Evolutionary conservation across 2,113 vertebrate genomes (phyloP).

Genomic region (Phaethornis superciliosus): DNA sequence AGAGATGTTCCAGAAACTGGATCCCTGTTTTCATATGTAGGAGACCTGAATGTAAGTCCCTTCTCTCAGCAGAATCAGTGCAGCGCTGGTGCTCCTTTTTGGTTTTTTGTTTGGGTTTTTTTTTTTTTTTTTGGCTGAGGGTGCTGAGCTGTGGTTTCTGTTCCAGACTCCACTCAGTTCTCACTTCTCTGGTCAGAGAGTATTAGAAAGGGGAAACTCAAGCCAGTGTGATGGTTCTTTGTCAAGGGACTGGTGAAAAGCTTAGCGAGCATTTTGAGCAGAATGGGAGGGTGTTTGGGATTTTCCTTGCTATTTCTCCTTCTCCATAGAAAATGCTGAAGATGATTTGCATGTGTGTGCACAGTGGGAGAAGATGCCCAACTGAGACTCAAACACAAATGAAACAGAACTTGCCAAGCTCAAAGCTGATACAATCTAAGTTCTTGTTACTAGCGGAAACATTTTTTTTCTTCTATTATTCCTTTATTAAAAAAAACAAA

Average conservation of each 20-base stretch:
- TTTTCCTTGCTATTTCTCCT: not conserved
- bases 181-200: not conserved
- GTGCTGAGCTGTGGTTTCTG: not conserved
- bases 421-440: conserved; percentile 13
- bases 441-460: not conserved
- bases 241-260: not conserved
- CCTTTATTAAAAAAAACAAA: not conserved
- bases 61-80: not conserved
- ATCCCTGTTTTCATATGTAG: not conserved
- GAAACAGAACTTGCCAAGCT: not conserved
- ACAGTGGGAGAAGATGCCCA: conserved; percentile 18
- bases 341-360: conserved; percentile 19
- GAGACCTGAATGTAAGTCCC: not conserved
- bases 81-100: too few species aligned
- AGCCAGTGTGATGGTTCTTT: not conserved
- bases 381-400: conserved; percentile 21
- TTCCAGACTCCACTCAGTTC: not conserved
- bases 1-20: not conserved
- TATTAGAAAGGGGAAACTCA: not conserved
- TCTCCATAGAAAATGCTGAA: not conserved
- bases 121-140: not conserved
- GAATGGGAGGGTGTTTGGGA: not conserved
- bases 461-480: not conserved
- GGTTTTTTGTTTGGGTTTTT: not conserved
- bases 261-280: not conserved